Evolutionary conservation across 2,797 vertebrate genomes (phyloP).

Genomic region (Cyprinella venusta): DNA sequence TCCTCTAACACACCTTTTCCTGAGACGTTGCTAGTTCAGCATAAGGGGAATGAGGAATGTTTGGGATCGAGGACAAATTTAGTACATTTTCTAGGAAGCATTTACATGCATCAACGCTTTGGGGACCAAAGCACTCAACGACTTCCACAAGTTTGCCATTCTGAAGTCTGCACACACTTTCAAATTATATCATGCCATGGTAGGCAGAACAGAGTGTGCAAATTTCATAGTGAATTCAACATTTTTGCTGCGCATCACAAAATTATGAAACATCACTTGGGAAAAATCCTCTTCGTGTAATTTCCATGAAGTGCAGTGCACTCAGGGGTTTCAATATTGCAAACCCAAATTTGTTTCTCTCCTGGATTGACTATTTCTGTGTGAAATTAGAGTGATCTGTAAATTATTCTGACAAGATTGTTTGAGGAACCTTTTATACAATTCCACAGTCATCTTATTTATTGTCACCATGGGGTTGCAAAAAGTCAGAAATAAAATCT

Average conservation of each 20-base stretch:
- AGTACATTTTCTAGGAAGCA: not conserved
- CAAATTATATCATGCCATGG: not conserved
- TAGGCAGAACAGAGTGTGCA: constrained; percentile 8
- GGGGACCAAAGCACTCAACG: constrained; percentile 12
- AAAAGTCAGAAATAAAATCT: no score
- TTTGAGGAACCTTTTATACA: not conserved
- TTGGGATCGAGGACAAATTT: not conserved
- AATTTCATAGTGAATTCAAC: not conserved
- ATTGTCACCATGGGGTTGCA: not conserved
- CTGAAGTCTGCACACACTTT: constrained; percentile 1
- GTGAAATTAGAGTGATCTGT: constrained; percentile 46
- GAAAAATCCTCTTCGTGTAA: constrained; percentile 11
- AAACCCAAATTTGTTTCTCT: constrained; percentile 11
- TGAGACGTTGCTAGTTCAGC: not conserved
- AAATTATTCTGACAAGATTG: constrained; percentile 6
- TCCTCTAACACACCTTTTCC: not conserved
- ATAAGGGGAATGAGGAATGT: not conserved
- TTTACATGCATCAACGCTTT: constrained; percentile 13
- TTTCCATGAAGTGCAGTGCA: constrained; percentile 1
- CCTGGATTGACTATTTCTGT: constrained; percentile 6
- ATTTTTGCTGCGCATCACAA: constrained; percentile 23
- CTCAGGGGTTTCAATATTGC: not conserved
- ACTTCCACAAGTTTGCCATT: constrained; percentile 7
- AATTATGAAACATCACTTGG: constrained; percentile 9
- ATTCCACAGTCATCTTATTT: not conserved